Percentiles rank a stretch among this genome's conserved stretches.
phyloP scores from a whole-genome alignment of 2,797 vertebrate genomes.

The Pseudocheirus occidentalis region DNA sequence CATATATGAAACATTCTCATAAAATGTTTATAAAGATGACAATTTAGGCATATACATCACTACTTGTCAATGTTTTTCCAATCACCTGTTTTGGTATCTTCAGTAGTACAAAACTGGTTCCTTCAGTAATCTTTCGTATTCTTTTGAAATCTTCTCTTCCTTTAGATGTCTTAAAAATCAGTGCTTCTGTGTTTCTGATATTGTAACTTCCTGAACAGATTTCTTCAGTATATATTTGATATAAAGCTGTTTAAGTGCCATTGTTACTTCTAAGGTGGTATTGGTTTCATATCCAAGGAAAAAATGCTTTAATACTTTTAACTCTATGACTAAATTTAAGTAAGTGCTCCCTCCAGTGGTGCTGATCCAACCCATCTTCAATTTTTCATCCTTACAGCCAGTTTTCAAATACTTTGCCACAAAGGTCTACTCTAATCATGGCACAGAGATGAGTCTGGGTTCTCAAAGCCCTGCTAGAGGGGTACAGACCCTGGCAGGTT shows the following conservation, averaged over 20 bases:
- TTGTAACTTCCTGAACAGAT: neutral
- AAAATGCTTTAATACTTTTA: neutral
- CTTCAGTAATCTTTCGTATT: neutral
- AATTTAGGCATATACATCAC: neutral
- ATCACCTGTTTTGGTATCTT: neutral
- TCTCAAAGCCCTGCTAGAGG: neutral
- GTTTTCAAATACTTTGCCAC: neutral
- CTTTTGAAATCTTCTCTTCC: neutral
- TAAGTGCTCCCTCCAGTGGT: neutral
- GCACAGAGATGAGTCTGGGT: neutral
- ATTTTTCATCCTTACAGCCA: neutral
- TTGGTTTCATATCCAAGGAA: neutral
- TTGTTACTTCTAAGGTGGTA: neutral
- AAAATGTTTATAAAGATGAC: neutral
- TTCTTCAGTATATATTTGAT: neutral
- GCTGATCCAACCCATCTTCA: neutral
- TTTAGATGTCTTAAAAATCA: neutral
- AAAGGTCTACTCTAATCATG: neutral
- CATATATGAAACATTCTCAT: neutral
- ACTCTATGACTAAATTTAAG: neutral
- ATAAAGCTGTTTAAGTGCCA: neutral
- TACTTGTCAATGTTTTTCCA: neutral
- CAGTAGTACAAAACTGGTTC: neutral
- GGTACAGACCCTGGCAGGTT: neutral
- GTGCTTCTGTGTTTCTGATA: neutral